Evolutionary conservation across 2,888 invertebrate genomes (phyloP), one percentile per base, ranked within the genome.

Genomic region (Molanna angustata): DNA sequence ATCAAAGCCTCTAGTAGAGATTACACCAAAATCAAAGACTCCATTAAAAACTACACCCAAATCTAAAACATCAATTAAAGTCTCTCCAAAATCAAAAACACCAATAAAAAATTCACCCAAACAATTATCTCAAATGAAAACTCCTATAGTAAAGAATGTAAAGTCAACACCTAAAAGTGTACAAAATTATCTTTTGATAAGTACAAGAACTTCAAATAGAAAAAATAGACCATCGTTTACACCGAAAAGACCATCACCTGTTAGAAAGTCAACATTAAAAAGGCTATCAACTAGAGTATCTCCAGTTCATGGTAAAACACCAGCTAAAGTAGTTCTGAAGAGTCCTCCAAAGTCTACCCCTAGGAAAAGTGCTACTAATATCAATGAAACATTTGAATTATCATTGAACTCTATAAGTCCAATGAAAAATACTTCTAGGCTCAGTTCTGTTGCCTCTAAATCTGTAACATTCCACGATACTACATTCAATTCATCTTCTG

Each of bases 171-270:
- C 11, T 11, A 27, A 27, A 11, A 27, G 27, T 27, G 27, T 27
- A 27, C 27, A 27, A 27, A 27, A 27, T 27, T 27, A 4, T 27
- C 4, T 11, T 27, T 27, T 11, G 6, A 27, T 7, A 11, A 7
- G 6, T 7, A 11, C 11, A 27, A 7, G 6, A 27, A 27, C 11
- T 4, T 27, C 27, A 7, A 11, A 4, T 7, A 27, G 11, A 11
- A 27, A 27, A 27, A 27, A 27, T 27, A 27, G 47, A 11, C 47
- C 41, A 11, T n/a, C 49, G 2, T 48, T 48, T 20, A 49, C 49
- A 32, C 49, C 49, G 4, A 41, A 49, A 31, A 41, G 49, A 14
- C 41, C 49, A 3, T 49, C 49, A 3, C 49, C 49, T n/a, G 49
- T 42, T 2, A 19, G 40, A 2, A 49, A 41, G 27, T 31, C 40